Evolutionary conservation across 1,140 invertebrate species (phyloP).

Genomic region (Drosophila truncata): DNA sequence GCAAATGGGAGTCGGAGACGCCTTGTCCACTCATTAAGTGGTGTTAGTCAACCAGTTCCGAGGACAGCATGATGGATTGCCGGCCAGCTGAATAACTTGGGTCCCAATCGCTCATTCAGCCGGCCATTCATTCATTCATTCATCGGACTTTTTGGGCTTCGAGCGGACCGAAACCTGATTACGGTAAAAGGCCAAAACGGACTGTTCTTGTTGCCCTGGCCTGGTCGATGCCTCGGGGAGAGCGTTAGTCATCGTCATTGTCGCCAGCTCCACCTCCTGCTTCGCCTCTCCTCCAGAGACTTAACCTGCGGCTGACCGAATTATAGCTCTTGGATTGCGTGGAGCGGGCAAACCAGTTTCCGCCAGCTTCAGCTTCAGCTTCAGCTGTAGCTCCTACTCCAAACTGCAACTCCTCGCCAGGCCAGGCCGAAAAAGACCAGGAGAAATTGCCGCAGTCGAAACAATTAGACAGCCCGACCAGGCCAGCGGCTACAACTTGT

Average conservation of each 20-base stretch:
- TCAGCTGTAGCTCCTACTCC: not conserved
- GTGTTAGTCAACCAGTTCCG: constrained; percentile 46
- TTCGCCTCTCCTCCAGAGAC: constrained; percentile 6
- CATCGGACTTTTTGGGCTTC: constrained; percentile 21
- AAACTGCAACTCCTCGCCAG: constrained; percentile 3
- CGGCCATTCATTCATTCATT: constrained; percentile 51
- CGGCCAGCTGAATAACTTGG: constrained; percentile 26
- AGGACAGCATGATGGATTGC: constrained; percentile 65
- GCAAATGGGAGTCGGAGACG: constrained; percentile 46
- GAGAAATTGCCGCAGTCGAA: constrained; percentile 75
- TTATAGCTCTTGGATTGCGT: constrained; percentile 29
- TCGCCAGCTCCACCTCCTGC: not conserved
- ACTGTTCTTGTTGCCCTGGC: constrained; percentile 33
- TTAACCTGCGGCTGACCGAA: constrained; percentile 42
- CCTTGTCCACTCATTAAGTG: constrained; percentile 63
- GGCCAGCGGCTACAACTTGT: constrained; percentile 62
- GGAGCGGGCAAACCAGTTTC: constrained; percentile 58
- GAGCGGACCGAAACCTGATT: constrained; percentile 37
- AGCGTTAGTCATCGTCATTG: constrained; percentile 27
- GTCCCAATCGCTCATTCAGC: constrained; percentile 50
- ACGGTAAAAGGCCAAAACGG: constrained; percentile 54
- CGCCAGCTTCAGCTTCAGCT: constrained; percentile 5
- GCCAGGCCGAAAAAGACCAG: constrained; percentile 61
- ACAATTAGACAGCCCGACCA: constrained; percentile 63
- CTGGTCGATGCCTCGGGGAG: constrained; percentile 33